These are phyloP conservation scores for Temnothorax unifasciatus DNA, from an alignment of 2,888 invertebrate species.

Conservation along the genomic window DNA sequence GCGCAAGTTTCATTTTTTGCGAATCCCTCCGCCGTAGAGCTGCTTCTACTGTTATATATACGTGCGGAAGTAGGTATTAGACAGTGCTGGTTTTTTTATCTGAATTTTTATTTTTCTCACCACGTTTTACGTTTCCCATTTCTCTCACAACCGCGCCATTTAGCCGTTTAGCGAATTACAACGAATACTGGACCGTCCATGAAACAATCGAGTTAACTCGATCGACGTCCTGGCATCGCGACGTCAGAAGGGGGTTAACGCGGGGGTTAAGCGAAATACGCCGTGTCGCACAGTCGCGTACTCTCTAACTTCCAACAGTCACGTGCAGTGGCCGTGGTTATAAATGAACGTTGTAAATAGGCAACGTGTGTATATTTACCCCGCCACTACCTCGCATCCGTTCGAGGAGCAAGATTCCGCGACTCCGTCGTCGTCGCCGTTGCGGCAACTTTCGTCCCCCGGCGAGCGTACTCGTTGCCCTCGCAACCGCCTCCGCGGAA, in stretches of 20 bases:
- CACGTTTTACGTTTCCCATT: conserved; percentile 47
- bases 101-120: conserved; percentile 35
- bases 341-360: conserved; percentile 45
- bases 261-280: neutral
- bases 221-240: neutral
- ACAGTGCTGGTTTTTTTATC: conserved; percentile 47
- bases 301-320: conserved; percentile 24
- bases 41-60: conserved; percentile 38
- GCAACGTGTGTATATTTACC: conserved; percentile 39
- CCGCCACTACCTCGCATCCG: conserved; percentile 1
- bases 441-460: conserved; percentile 24
- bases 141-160: conserved; percentile 53
- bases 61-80: conserved; percentile 52
- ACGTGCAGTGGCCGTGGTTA: neutral
- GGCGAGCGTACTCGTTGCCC: conserved; percentile 14
- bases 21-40: conserved; percentile 31
- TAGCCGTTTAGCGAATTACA: conserved; percentile 55
- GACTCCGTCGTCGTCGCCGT: neutral
- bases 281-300: neutral
- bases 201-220: conserved; percentile 46
- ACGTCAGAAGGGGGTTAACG: neutral
- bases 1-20: conserved; percentile 63
- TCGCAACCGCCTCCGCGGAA: conserved; percentile 19
- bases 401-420: neutral
- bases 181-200: conserved; percentile 82